Evolutionary conservation across 1,140 invertebrate species (phyloP), one percentile per base, ranked within the genome.

Genomic region (Rhagoletis pomonella): DNA sequence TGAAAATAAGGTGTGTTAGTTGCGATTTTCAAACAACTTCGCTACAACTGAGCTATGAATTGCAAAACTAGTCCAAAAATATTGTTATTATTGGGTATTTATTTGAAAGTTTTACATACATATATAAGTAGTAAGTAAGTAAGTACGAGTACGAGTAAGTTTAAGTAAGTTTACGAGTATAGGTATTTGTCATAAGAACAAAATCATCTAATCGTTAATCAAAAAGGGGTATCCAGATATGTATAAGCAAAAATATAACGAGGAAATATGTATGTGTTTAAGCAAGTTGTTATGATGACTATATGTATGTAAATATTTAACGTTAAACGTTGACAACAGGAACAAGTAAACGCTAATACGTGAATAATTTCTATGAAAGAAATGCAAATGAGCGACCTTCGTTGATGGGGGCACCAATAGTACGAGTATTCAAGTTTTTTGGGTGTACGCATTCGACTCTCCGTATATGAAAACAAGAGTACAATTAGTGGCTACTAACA

Each of bases 1-100:
- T 85, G 77, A 81, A 81, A 87, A 84, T 12, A 62, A 19, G 60
- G 84, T 81, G 58, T 73, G n/a, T 55, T 81, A 81, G 73, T 81
- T 81, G 6, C n/a, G 73, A 4, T 55, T 44, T 5, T 47, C n/a
- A 81, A 58, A 19, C 19, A 81, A 55, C 9, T 81, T 81, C 44
- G 47, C 73, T 81, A 81, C 73, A 55, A 81, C 73, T 58, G 73
- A 81, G 73, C n/a, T 81, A 81, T 81, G 47, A 81, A 81, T 81
- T 81, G n/a, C 47, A 55, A 81, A 81, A 81, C 73, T 81, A 81
- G 47, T 81, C 17, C 47, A 58, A 81, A 50, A 3, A 44, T 73
- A 58, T 77, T 55, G n/a, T 50, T 81, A 81, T 47, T 81, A 81
- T 55, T 50, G 50, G 10, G 50, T 81, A 50, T 29, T 81, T 81